Evolutionary conservation across 2,888 invertebrate species (phyloP).

Genomic region (Trichogramma dendrolimi): DNA sequence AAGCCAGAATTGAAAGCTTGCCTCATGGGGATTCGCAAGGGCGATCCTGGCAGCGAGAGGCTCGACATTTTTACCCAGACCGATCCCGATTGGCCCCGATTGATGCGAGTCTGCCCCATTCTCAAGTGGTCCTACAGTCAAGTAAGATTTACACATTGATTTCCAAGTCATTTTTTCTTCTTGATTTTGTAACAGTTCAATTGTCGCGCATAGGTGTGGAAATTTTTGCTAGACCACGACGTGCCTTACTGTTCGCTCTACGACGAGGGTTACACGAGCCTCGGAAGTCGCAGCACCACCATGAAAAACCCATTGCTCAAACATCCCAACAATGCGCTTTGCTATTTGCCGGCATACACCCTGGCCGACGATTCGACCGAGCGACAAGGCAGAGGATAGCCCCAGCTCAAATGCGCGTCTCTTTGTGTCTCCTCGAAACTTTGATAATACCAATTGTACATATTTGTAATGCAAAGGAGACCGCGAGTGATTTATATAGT

Average conservation of each 20-base stretch:
- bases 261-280: conserved; percentile 68
- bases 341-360: conserved; percentile 44
- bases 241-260: conserved; percentile 91
- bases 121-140: conserved; percentile 89
- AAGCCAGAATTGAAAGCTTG: conserved; percentile 70
- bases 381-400: conserved; percentile 42
- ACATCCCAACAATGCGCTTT: conserved; percentile 38
- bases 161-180: neutral
- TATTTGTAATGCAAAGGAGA: no score
- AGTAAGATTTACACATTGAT: conserved; percentile 15
- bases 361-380: conserved; percentile 43
- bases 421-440: no score
- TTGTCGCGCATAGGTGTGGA: conserved; percentile 66
- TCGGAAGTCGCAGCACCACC: conserved; percentile 42
- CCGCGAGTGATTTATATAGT: no score
- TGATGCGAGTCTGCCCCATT: conserved; percentile 84
- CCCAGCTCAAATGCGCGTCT: neutral
- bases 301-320: conserved; percentile 44
- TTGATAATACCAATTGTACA: no score
- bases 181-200: neutral
- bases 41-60: conserved; percentile 76
- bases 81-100: conserved; percentile 84
- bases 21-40: conserved; percentile 85
- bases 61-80: conserved; percentile 74
- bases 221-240: conserved; percentile 70